Percentiles rank a stretch among this genome's conserved stretches.
These are phyloP conservation scores for Oithona nana DNA, from an alignment of 2,888 invertebrate genomes.

Conservation along the genomic window DNA sequence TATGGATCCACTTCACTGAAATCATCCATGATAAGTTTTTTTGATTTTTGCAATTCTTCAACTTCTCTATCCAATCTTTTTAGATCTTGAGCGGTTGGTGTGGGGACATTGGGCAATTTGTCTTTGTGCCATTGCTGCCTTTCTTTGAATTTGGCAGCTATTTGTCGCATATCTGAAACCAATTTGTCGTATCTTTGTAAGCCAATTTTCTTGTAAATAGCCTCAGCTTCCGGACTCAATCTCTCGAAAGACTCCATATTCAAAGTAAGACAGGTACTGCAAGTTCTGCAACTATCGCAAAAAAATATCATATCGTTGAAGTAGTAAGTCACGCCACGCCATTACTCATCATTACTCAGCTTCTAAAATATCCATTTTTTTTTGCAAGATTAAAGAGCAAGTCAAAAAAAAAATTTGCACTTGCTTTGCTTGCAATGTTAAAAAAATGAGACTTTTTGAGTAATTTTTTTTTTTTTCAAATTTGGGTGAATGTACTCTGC, in stretches of 20 bases:
- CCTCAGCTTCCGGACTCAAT: background rate
- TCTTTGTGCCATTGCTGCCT: background rate
- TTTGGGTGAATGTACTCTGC: no score
- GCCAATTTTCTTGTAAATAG: background rate
- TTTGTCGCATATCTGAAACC: background rate
- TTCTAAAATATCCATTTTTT: no score
- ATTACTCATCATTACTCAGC: no score
- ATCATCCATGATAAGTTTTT: background rate
- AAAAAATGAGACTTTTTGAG: no score
- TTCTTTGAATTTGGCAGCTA: background rate
- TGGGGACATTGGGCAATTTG: background rate
- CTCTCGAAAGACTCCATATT: constrained; percentile 33
- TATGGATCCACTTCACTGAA: background rate
- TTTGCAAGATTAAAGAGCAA: no score
- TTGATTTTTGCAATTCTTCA: background rate
- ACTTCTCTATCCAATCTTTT: constrained; percentile 8
- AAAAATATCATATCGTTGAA: no score
- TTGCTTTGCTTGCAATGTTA: no score
- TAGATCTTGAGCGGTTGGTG: constrained; percentile 26
- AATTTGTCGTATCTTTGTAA: background rate
- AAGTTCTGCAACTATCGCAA: no score
- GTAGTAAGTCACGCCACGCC: no score
- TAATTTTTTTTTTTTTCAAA: no score
- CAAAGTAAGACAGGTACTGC: no score
- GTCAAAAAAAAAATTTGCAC: no score